phyloP scores from a whole-genome alignment of 2,113 vertebrate species.

The Chiloscyllium plagiosum region DNA sequence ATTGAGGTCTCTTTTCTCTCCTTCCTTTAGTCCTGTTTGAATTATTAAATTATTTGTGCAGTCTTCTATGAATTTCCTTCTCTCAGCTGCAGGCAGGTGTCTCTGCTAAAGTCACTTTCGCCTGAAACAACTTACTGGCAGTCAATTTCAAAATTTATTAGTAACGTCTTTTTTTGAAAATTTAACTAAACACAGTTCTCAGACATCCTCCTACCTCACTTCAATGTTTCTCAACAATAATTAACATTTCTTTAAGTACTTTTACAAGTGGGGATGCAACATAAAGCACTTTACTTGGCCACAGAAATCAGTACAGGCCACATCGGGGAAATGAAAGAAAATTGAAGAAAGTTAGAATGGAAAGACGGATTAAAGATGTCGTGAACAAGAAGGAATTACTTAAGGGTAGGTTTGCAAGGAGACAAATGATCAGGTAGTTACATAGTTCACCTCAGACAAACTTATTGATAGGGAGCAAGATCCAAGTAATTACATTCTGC shows the following conservation, averaged over 20 bases:
- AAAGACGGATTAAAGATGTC: not conserved
- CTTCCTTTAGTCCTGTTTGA: not conserved
- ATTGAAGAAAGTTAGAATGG: not conserved
- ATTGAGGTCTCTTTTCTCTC: not conserved
- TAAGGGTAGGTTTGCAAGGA: not conserved
- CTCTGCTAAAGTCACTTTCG: not conserved
- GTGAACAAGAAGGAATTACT: not conserved
- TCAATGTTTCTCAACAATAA: not conserved
- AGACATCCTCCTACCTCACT: not conserved
- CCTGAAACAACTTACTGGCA: not conserved
- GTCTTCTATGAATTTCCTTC: not conserved
- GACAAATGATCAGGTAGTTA: not conserved
- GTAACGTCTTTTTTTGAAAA: not conserved
- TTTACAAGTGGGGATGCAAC: not conserved
- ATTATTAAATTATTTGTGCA: not conserved
- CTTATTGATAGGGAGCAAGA: no score
- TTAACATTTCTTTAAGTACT: not conserved
- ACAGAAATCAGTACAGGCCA: not conserved
- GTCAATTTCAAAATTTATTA: not conserved
- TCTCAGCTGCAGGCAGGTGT: not conserved
- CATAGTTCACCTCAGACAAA: not conserved
- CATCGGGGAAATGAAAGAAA: not conserved
- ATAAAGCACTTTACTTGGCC: not conserved
- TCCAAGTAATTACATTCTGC: no score
- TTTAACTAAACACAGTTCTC: not conserved